phyloP scores from a whole-genome alignment of 2,797 vertebrate species.

The Pagetopsis macropterus region DNA sequence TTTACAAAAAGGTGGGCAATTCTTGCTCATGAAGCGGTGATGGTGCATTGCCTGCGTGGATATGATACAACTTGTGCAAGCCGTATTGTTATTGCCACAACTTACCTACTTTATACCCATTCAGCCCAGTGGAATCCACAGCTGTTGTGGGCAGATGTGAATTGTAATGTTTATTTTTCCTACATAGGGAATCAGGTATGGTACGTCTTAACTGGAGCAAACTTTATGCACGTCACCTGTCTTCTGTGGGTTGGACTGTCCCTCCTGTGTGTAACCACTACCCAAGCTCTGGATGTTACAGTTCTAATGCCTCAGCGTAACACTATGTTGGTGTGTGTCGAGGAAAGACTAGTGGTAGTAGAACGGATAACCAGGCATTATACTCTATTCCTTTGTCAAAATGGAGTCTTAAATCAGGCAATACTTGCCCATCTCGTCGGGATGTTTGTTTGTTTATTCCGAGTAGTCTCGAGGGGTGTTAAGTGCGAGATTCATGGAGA shows the following conservation, averaged over 20 bases:
- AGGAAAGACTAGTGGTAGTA: conserved; percentile 36
- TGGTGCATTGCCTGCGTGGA: conserved; percentile 56
- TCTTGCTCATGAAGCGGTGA: conserved; percentile 52
- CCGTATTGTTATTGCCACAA: conserved; percentile 52
- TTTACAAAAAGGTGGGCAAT: conserved; percentile 38
- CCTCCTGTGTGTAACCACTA: conserved; percentile 71
- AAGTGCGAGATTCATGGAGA: conserved; percentile 76
- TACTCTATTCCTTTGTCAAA: conserved; percentile 64
- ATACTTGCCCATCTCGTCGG: conserved; percentile 52
- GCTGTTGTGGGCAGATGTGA: conserved; percentile 67
- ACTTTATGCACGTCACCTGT: conserved; percentile 73
- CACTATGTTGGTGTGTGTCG: conserved; percentile 25
- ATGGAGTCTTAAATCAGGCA: conserved; percentile 73
- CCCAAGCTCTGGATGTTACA: conserved; percentile 53
- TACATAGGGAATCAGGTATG: conserved; percentile 72
- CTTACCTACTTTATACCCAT: conserved; percentile 46
- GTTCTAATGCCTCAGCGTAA: conserved; percentile 45
- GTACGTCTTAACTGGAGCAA: conserved; percentile 77
- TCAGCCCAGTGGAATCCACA: conserved; percentile 49
- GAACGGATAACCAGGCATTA: conserved; percentile 50
- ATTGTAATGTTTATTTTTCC: conserved; percentile 61
- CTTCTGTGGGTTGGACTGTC: conserved; percentile 67
- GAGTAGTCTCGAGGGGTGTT: conserved; percentile 50
- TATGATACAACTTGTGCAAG: conserved; percentile 64
- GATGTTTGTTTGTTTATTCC: conserved; percentile 52